These are phyloP conservation scores for Phymatocera aterrima DNA, from an alignment of 2,888 invertebrate genomes.

Conservation along the genomic window DNA sequence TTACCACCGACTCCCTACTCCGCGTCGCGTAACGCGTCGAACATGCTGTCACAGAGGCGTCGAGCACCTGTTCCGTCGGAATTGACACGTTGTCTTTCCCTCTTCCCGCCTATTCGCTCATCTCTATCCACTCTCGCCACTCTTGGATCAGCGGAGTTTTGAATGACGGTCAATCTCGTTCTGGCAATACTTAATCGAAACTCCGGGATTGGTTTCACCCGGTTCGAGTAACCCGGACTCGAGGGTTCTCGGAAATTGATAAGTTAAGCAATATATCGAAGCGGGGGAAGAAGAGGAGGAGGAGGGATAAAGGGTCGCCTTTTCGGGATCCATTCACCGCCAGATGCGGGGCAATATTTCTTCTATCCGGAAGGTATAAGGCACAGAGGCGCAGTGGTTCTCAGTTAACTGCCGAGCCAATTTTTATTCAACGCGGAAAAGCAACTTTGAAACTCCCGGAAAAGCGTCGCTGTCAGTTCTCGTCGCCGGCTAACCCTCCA, in stretches of 20 bases:
- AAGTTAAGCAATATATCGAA: constrained; percentile 34
- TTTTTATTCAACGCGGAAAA: neutral
- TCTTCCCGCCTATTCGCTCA: constrained; percentile 51
- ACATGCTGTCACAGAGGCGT: constrained; percentile 71
- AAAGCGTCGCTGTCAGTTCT: constrained; percentile 36
- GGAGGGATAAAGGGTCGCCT: constrained; percentile 1
- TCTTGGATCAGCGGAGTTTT: neutral
- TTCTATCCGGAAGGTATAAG: neutral
- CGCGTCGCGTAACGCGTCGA: constrained; percentile 57
- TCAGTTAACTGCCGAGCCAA: neutral
- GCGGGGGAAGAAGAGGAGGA: neutral
- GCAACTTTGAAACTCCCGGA: neutral
- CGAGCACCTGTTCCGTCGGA: constrained; percentile 71
- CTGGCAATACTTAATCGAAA: neutral
- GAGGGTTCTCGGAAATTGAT: constrained; percentile 39
- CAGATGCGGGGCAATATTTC: constrained; percentile 37
- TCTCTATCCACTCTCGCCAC: constrained; percentile 48
- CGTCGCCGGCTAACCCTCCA: constrained; percentile 18
- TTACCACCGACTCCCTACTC: constrained; percentile 48
- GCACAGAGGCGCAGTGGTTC: constrained; percentile 40
- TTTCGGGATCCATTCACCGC: constrained; percentile 22
- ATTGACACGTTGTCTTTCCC: constrained; percentile 67
- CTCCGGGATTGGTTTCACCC: neutral
- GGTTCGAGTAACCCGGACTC: neutral
- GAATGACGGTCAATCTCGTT: neutral